Evolutionary conservation across 2,797 vertebrate species (phyloP).

Genomic region (Hydrolagus colliei): DNA sequence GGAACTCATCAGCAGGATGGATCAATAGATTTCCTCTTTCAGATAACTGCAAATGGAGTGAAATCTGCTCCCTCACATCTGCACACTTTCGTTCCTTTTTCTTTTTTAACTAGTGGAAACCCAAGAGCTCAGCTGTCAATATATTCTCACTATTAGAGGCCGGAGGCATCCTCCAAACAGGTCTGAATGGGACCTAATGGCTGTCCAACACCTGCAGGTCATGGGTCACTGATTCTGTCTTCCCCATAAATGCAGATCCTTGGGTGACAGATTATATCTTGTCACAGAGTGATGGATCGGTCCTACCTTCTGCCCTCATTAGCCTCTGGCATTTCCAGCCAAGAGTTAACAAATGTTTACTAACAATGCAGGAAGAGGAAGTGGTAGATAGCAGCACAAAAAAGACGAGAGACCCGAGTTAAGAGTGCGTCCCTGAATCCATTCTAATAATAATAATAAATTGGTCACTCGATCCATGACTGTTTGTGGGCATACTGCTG

Average conservation of each 20-base stretch:
- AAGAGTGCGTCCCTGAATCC: too few species aligned
- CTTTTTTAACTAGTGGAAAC: neutral
- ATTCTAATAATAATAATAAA: too few species aligned
- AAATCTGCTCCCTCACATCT: neutral
- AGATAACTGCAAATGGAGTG: neutral
- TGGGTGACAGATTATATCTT: neutral
- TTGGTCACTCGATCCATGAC: too few species aligned
- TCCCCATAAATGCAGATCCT: neutral
- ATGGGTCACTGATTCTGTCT: slow-evolving; percentile 1
- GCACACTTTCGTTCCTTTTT: neutral
- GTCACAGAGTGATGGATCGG: slow-evolving; percentile 21
- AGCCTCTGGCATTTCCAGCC: neutral
- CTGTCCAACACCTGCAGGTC: slow-evolving; percentile 30
- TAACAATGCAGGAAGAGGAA: slow-evolving; percentile 20
- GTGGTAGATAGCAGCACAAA: neutral
- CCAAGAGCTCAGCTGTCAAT: slow-evolving; percentile 25
- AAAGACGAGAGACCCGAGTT: too few species aligned
- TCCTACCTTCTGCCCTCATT: slow-evolving; percentile 15
- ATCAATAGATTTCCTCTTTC: neutral
- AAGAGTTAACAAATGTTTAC: slow-evolving; percentile 9
- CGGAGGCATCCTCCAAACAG: slow-evolving; percentile 13
- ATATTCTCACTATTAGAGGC: slow-evolving; percentile 30
- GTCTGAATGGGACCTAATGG: slow-evolving; percentile 15
- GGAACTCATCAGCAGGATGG: neutral
- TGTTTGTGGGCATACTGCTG: too few species aligned